phyloP scores from a whole-genome alignment of 2,888 invertebrate genomes.

The Amiota mariae region DNA sequence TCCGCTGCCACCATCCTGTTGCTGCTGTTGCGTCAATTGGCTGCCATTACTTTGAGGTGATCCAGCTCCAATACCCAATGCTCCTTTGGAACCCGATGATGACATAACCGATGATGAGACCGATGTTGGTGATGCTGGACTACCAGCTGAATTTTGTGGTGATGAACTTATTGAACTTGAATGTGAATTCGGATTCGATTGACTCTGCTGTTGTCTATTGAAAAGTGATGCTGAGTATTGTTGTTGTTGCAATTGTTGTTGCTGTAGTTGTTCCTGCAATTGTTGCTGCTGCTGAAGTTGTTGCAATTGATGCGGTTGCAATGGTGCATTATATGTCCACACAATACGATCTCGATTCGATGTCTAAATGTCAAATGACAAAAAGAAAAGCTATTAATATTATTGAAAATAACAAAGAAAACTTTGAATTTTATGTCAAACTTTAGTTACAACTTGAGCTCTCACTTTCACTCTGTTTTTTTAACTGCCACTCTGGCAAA shows the following conservation, averaged over 20 bases:
- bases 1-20: slow-evolving; percentile 48
- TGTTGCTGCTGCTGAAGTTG: slow-evolving; percentile 62
- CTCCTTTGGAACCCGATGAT: slow-evolving; percentile 81
- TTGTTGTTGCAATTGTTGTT: slow-evolving; percentile 56
- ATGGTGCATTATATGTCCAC: slow-evolving; percentile 94
- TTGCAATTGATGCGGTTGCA: slow-evolving; percentile 70
- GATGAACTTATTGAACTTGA: slow-evolving; percentile 74
- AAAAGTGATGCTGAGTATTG: slow-evolving; percentile 47
- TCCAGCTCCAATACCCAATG: slow-evolving; percentile 62
- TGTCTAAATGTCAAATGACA: slow-evolving; percentile 54
- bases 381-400: background rate
- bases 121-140: slow-evolving; percentile 88
- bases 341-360: slow-evolving; percentile 80
- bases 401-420: too few species aligned
- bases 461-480: too few species aligned
- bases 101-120: slow-evolving; percentile 92
- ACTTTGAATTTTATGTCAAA: too few species aligned
- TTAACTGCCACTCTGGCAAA: too few species aligned
- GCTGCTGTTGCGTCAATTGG: slow-evolving; percentile 45
- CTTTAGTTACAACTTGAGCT: too few species aligned
- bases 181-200: slow-evolving; percentile 72
- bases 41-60: slow-evolving; percentile 44
- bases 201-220: slow-evolving; percentile 56
- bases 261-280: slow-evolving; percentile 72
- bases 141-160: slow-evolving; percentile 77